Evolutionary conservation across 2,113 vertebrate species (phyloP).

Genomic region (Alexandromys fortis): DNA sequence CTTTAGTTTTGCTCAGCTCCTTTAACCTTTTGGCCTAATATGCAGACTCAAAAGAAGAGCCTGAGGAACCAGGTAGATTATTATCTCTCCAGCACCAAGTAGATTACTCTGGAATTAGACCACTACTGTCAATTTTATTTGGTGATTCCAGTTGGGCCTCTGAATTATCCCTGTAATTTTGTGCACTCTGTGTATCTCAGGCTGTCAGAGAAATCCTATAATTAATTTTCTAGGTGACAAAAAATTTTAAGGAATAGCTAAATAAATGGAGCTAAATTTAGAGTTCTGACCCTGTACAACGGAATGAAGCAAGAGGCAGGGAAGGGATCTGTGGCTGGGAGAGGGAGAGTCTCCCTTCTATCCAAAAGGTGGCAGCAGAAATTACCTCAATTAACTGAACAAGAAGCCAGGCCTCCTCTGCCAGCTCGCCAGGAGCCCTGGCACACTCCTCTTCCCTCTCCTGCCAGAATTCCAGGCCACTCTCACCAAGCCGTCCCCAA

Average conservation of each 20-base stretch:
- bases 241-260: slow-evolving; percentile 75
- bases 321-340: slow-evolving; percentile 48
- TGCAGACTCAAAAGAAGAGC: neutral
- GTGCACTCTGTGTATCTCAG: slow-evolving; percentile 62
- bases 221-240: slow-evolving; percentile 80
- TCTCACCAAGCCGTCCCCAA: slow-evolving; percentile 38
- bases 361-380: slow-evolving; percentile 82
- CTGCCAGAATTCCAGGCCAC: slow-evolving; percentile 71
- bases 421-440: slow-evolving; percentile 69
- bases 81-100: neutral
- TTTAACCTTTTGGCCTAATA: slow-evolving; percentile 11
- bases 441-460: slow-evolving; percentile 56
- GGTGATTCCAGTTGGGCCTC: slow-evolving; percentile 73
- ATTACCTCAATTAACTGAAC: slow-evolving; percentile 81
- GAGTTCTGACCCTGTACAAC: slow-evolving; percentile 47
- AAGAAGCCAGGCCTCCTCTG: slow-evolving; percentile 63
- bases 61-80: neutral
- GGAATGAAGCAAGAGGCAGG: slow-evolving; percentile 59
- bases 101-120: slow-evolving; percentile 70
- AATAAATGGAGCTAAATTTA: slow-evolving; percentile 78
- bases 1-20: slow-evolving; percentile 3
- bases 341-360: slow-evolving; percentile 71
- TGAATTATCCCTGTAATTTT: slow-evolving; percentile 79
- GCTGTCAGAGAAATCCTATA: slow-evolving; percentile 79
- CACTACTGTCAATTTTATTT: slow-evolving; percentile 73